These are phyloP conservation scores for Aegotheles bennettii DNA, from an alignment of 2,113 vertebrate species.

Conservation along the genomic window DNA sequence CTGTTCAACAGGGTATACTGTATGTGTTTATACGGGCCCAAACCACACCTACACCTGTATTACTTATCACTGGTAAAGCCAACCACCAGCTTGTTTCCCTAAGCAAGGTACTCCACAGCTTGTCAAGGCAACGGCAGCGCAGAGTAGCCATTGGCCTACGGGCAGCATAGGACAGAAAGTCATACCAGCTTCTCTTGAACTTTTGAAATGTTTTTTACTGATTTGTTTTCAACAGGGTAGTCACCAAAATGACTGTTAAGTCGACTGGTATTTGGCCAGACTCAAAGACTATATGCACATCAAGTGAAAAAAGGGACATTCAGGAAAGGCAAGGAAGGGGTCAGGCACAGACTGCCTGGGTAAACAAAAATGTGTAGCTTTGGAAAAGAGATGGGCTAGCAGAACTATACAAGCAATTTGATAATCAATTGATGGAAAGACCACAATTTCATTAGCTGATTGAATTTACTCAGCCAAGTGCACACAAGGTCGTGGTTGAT, in stretches of 20 bases:
- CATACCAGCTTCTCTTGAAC: background rate
- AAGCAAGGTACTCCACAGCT: background rate
- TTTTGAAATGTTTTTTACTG: background rate
- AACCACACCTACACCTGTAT: background rate
- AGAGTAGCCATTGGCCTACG: no score
- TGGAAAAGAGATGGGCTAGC: background rate
- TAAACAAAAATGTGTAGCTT: background rate
- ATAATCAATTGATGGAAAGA: background rate
- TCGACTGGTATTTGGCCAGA: background rate
- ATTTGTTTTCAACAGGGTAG: background rate
- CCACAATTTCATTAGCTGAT: background rate
- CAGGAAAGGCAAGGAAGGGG: background rate
- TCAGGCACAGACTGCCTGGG: background rate
- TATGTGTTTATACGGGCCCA: background rate
- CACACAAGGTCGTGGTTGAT: background rate
- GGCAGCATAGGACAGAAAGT: background rate
- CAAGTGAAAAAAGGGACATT: background rate
- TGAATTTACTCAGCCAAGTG: constrained; percentile 41
- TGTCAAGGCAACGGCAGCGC: background rate
- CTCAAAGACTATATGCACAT: background rate
- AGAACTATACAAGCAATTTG: background rate
- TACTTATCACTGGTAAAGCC: background rate
- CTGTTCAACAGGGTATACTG: background rate
- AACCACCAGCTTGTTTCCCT: background rate
- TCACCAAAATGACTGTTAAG: background rate